phyloP scores from a whole-genome alignment of 2,888 invertebrate species.

The Acleris cristana region DNA sequence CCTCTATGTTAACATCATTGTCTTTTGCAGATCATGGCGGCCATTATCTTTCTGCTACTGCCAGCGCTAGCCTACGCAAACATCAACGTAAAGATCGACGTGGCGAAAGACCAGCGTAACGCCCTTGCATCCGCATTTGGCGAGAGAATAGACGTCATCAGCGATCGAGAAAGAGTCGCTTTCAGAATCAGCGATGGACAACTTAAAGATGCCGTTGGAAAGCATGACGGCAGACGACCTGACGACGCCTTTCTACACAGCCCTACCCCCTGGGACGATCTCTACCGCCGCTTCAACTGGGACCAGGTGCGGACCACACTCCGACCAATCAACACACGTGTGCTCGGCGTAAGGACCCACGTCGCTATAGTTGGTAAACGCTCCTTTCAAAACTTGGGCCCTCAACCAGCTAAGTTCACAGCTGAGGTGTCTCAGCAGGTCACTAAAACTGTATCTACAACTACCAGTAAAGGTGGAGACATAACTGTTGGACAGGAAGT shows the following conservation, averaged over 20 bases:
- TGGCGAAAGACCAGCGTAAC: constrained; percentile 6
- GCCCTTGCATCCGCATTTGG: constrained; percentile 10
- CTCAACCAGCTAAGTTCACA: constrained; percentile 12
- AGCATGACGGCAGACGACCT: constrained; percentile 9
- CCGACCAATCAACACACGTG: constrained; percentile 20
- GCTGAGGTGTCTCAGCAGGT: constrained; percentile 31
- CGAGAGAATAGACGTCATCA: constrained; percentile 23
- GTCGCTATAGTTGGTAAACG: constrained; percentile 24
- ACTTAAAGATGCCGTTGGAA: constrained; percentile 26
- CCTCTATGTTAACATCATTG: not conserved
- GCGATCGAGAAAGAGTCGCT: constrained; percentile 26
- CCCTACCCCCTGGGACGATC: constrained; percentile 49
- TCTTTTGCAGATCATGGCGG: constrained; percentile 5
- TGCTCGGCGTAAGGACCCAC: constrained; percentile 22
- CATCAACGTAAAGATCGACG: constrained; percentile 34
- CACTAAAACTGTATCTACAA: constrained; percentile 27
- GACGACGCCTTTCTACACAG: constrained; percentile 28
- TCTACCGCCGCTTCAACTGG: constrained; percentile 46
- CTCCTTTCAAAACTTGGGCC: constrained; percentile 32
- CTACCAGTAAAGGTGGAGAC: constrained; percentile 22
- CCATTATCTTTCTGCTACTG: constrained; percentile 9
- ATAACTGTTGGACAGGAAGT: constrained; percentile 32
- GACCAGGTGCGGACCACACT: constrained; percentile 14
- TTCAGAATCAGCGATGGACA: constrained; percentile 23
- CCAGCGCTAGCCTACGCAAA: constrained; percentile 27